These are phyloP conservation scores for Melinaea marsaeus DNA, from an alignment of 2,888 invertebrate genomes.

Conservation along the genomic window DNA sequence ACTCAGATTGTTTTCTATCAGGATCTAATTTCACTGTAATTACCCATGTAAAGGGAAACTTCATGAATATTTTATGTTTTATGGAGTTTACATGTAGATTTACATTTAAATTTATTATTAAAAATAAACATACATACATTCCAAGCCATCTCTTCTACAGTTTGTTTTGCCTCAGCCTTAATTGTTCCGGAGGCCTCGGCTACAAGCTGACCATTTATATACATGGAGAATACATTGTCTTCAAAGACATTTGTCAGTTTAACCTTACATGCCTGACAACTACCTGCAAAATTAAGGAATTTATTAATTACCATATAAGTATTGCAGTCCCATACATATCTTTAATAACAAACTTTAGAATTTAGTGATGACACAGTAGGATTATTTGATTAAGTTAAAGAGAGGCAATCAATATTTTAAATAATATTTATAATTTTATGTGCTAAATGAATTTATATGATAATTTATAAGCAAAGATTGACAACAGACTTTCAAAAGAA, in stretches of 20 bases:
- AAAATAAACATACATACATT: constrained; percentile 47
- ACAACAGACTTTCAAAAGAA: too few species aligned
- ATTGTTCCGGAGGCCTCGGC: constrained; percentile 42
- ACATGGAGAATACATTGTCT: constrained; percentile 39
- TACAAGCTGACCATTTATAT: constrained; percentile 45
- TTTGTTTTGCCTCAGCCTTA: constrained; percentile 48
- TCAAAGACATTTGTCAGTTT: constrained; percentile 37
- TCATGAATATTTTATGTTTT: not conserved
- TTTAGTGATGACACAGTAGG: too few species aligned
- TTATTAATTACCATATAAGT: not conserved
- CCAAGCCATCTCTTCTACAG: constrained; percentile 52
- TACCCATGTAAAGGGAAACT: too few species aligned
- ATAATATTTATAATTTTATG: too few species aligned
- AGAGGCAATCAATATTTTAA: too few species aligned
- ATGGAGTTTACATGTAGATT: not conserved
- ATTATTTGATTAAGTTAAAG: too few species aligned
- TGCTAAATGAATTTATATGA: too few species aligned
- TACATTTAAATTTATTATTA: constrained; percentile 7
- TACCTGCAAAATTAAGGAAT: constrained; percentile 46
- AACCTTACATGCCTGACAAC: constrained; percentile 52
- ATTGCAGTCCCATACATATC: not conserved
- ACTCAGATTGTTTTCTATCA: too few species aligned
- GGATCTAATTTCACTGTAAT: too few species aligned
- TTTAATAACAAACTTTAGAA: not conserved
- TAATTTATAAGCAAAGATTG: too few species aligned